Evolutionary conservation across 2,888 invertebrate species (phyloP).

Genomic region (Apomyelois bistriatella): DNA sequence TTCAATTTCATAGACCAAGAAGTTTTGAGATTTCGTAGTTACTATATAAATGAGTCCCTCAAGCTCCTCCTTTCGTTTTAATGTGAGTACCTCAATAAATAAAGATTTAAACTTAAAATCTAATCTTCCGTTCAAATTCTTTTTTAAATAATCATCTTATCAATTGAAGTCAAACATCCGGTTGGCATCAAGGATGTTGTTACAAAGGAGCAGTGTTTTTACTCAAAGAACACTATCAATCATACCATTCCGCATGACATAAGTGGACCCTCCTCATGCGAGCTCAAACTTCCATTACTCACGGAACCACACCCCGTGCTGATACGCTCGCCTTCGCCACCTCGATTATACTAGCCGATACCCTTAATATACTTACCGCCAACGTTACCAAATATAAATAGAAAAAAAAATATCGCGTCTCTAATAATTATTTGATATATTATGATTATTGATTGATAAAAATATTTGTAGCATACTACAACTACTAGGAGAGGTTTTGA

Average conservation of each 20-base stretch:
- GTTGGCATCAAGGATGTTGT: slow-evolving; percentile 22
- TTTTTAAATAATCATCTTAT: background rate
- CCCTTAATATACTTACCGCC: slow-evolving; percentile 14
- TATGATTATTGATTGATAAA: no score
- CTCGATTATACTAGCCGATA: slow-evolving; percentile 42
- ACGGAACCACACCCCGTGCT: slow-evolving; percentile 67
- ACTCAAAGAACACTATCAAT: slow-evolving; percentile 70
- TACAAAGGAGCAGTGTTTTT: slow-evolving; percentile 67
- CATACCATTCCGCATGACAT: slow-evolving; percentile 73
- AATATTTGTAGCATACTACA: background rate
- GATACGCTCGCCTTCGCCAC: slow-evolving; percentile 56
- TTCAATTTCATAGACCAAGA: no score
- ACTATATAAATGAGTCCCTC: no score
- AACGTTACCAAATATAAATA: no score
- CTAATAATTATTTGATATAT: no score
- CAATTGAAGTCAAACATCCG: background rate
- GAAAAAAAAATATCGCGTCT: no score
- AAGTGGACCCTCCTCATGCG: slow-evolving; percentile 77
- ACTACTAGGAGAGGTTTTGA: no score
- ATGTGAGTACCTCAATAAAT: no score
- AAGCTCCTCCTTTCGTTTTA: no score
- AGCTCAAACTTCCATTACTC: slow-evolving; percentile 76
- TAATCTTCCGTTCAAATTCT: no score
- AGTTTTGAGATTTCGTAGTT: no score
- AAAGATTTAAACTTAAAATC: no score